These are phyloP conservation scores for Hybos culiciformis DNA, from an alignment of 2,888 invertebrate genomes.

Conservation along the genomic window DNA sequence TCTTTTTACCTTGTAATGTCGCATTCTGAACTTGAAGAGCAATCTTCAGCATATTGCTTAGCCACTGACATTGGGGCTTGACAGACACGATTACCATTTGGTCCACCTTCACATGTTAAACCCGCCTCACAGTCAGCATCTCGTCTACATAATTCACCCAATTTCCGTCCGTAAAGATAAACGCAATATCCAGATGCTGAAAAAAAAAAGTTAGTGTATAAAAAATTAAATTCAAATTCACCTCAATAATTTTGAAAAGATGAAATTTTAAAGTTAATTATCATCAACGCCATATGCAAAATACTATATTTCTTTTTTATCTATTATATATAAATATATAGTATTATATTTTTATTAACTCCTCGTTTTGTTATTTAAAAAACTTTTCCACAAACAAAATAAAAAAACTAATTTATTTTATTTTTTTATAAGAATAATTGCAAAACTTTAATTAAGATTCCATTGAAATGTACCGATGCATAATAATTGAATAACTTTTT, in stretches of 20 bases:
- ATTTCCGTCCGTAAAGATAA: constrained; percentile 57
- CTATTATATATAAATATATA: no score
- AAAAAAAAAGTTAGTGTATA: no score
- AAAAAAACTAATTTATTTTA: no score
- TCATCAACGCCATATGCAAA: no score
- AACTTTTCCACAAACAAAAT: no score
- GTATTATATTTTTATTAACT: no score
- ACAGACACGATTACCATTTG: constrained; percentile 52
- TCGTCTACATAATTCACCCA: constrained; percentile 66
- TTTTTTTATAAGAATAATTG: no score
- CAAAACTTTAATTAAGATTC: no score
- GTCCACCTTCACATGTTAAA: constrained; percentile 52
- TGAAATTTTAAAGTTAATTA: constrained; percentile 33
- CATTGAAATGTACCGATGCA: no score
- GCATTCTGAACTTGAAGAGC: constrained; percentile 68
- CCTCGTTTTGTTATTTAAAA: no score
- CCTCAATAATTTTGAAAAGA: not conserved
- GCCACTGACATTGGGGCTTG: constrained; percentile 61
- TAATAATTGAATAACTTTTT: no score
- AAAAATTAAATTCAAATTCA: not conserved
- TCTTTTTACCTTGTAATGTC: constrained; percentile 47
- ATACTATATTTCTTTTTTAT: no score
- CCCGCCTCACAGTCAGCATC: constrained; percentile 79
- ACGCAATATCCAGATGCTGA: constrained; percentile 50
- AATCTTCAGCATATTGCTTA: constrained; percentile 76